These are phyloP conservation scores for Thrips palmi DNA, from an alignment of 1,140 invertebrate species.

Conservation along the genomic window DNA sequence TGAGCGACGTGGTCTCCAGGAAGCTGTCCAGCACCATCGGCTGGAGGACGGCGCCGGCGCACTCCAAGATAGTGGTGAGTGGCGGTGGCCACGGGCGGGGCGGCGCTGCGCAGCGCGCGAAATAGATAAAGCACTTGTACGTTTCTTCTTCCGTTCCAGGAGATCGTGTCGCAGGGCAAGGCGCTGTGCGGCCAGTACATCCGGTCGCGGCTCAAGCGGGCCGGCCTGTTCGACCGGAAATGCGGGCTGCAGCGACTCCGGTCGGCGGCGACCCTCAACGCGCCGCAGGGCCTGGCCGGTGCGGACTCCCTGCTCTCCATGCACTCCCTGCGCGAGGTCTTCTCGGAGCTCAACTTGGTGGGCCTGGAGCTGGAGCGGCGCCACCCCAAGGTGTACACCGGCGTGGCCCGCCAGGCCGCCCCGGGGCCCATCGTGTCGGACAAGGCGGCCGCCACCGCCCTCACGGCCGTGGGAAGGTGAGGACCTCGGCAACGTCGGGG, in stretches of 20 bases:
- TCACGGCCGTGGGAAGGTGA: slow-evolving; percentile 38
- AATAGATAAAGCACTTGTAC: background rate
- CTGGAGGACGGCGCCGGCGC: slow-evolving; percentile 32
- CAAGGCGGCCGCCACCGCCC: slow-evolving; percentile 29
- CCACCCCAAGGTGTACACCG: slow-evolving; percentile 31
- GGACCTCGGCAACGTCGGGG: no score
- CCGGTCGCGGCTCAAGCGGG: slow-evolving; percentile 37
- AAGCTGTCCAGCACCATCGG: slow-evolving; percentile 52
- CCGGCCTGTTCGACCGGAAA: slow-evolving; percentile 44
- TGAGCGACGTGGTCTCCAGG: slow-evolving; percentile 44
- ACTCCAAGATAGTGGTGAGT: no score
- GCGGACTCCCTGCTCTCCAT: no score
- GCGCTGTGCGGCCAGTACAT: slow-evolving; percentile 45
- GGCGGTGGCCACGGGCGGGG: no score
- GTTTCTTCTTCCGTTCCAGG: slow-evolving; percentile 24
- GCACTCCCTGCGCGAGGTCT: slow-evolving; percentile 32
- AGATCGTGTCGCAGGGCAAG: slow-evolving; percentile 36
- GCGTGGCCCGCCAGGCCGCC: slow-evolving; percentile 20
- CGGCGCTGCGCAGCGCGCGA: no score
- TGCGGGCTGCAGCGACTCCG: slow-evolving; percentile 44
- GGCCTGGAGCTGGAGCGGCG: slow-evolving; percentile 44
- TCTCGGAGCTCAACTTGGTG: slow-evolving; percentile 31
- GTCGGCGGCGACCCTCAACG: slow-evolving; percentile 34
- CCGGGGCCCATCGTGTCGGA: slow-evolving; percentile 31
- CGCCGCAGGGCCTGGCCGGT: slow-evolving; percentile 21